Evolutionary conservation across 2,888 invertebrate genomes (phyloP).

Genomic region (Habrosyne pyritoides): DNA sequence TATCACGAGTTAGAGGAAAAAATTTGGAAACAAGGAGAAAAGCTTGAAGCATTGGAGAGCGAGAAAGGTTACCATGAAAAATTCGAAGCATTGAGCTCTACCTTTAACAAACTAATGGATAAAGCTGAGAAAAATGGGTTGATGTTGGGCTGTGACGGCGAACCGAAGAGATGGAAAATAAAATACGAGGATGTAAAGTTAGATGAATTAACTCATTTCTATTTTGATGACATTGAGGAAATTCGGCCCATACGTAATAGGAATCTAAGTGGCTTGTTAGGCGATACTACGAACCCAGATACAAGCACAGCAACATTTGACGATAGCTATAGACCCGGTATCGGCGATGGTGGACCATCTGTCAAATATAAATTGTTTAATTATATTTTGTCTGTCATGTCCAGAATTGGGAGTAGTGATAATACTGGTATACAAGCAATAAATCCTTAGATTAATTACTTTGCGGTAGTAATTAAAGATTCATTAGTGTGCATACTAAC

Average conservation of each 20-base stretch:
- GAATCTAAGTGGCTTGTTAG: not conserved
- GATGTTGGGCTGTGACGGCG: not conserved
- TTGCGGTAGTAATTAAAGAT: no score
- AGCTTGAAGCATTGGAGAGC: slow-evolving; percentile 35
- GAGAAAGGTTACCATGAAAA: slow-evolving; percentile 9
- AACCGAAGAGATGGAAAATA: not conserved
- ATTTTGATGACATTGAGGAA: no score
- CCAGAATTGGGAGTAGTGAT: not conserved
- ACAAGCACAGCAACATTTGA: not conserved
- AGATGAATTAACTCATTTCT: no score
- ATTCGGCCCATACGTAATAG: not conserved
- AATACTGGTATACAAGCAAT: not conserved
- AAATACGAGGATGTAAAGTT: not conserved
- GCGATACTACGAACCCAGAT: not conserved
- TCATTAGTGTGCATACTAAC: no score
- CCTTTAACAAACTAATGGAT: not conserved
- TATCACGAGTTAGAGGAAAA: slow-evolving; percentile 35
- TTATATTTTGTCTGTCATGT: not conserved
- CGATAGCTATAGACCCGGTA: not conserved
- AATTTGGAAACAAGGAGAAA: slow-evolving; percentile 40
- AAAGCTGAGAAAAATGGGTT: not conserved
- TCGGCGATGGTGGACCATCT: not conserved
- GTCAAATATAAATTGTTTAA: not conserved
- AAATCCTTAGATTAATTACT: not conserved
- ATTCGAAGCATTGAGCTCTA: not conserved